A percentile compares a stretch with the other conserved stretches of the same genome.
phyloP scores from a whole-genome alignment of 1,140 invertebrate species.

The Carcinoscorpius rotundicauda region DNA sequence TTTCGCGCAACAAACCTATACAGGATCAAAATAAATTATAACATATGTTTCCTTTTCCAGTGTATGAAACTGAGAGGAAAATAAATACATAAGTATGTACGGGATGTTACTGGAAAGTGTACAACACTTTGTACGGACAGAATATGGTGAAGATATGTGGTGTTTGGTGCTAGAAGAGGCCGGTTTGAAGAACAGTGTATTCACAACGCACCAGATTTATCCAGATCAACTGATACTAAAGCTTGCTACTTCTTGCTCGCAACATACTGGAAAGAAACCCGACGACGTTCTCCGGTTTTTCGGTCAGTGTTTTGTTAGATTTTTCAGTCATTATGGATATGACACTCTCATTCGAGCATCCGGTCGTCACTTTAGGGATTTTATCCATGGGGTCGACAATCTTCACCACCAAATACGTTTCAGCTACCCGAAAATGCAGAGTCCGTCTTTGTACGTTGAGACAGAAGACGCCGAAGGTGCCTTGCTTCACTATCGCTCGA shows the following conservation, averaged over 20 bases:
- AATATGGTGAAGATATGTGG: slow-evolving; percentile 87
- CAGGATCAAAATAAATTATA: no score
- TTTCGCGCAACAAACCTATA: no score
- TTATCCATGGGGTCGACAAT: slow-evolving; percentile 91
- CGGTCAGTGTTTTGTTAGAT: slow-evolving; percentile 73
- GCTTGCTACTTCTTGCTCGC: slow-evolving; percentile 47
- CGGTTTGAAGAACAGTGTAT: slow-evolving; percentile 68
- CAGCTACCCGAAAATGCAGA: slow-evolving; percentile 82
- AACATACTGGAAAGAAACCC: slow-evolving; percentile 32
- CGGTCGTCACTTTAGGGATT: slow-evolving; percentile 81
- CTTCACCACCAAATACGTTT: slow-evolving; percentile 94
- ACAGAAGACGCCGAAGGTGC: slow-evolving; percentile 76
- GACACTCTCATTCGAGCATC: slow-evolving; percentile 76
- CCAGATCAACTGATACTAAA: slow-evolving; percentile 72
- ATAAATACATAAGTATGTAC: slow-evolving; percentile 53
- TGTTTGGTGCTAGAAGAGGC: slow-evolving; percentile 66
- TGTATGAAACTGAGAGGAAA: no score
- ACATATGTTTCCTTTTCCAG: no score
- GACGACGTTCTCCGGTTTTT: slow-evolving; percentile 69
- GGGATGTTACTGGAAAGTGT: slow-evolving; percentile 85
- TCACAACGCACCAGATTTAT: slow-evolving; percentile 86
- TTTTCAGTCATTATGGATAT: slow-evolving; percentile 86
- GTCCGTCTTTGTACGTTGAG: slow-evolving; percentile 92
- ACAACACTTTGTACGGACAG: slow-evolving; percentile 72
- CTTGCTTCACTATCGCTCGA: slow-evolving; percentile 77